A percentile compares a stretch with the other conserved stretches of the same genome.
These are phyloP conservation scores for Ischnura elegans DNA, from an alignment of 2,888 invertebrate genomes.

Conservation along the genomic window DNA sequence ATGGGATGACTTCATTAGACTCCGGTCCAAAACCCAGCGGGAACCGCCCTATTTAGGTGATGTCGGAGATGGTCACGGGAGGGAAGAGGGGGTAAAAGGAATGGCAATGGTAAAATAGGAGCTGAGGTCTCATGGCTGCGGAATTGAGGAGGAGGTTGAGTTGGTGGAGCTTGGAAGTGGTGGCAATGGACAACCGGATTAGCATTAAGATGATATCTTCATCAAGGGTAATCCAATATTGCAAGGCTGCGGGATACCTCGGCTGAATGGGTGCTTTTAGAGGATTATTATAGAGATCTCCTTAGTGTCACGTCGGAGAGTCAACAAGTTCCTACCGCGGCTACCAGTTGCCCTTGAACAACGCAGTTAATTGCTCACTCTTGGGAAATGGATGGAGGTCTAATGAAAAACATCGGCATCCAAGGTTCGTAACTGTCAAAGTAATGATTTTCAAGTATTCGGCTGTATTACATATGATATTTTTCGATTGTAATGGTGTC, in stretches of 20 bases:
- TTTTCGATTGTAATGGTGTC: too few relatives aligned
- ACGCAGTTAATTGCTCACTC: not conserved
- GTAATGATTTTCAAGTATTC: too few relatives aligned
- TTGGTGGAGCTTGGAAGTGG: not conserved
- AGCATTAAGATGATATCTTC: not conserved
- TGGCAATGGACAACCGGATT: not conserved
- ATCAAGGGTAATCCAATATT: not conserved
- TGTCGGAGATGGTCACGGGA: not conserved
- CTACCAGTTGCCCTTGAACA: not conserved
- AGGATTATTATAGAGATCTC: not conserved
- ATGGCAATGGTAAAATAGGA: not conserved
- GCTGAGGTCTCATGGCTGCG: not conserved
- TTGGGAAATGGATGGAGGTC: too few relatives aligned
- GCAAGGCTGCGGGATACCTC: not conserved
- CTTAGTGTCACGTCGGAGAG: not conserved
- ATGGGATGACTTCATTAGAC: constrained; percentile 12
- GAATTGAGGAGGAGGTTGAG: not conserved
- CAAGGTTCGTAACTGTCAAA: too few relatives aligned
- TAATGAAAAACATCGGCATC: too few relatives aligned
- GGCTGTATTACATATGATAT: too few relatives aligned
- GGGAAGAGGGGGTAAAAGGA: not conserved
- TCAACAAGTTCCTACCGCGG: not conserved
- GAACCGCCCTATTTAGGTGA: not conserved
- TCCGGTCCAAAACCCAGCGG: not conserved
- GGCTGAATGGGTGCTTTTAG: not conserved